phyloP scores from a whole-genome alignment of 35 echinoderm and acorn worm species.

The Apostichopus californicus region DNA sequence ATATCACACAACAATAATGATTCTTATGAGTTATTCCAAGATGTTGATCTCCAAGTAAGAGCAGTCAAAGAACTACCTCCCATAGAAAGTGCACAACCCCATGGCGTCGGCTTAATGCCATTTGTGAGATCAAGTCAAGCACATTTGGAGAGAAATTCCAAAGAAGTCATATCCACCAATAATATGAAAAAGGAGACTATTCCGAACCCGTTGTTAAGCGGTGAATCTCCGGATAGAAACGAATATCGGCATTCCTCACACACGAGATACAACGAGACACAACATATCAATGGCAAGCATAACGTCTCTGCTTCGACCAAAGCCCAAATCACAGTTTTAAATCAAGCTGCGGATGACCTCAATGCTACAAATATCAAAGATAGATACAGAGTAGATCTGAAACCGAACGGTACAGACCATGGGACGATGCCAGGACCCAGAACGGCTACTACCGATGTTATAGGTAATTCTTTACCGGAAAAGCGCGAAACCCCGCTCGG shows the following conservation, averaged over 20 bases:
- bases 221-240: background rate
- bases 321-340: constrained; percentile 1
- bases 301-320: constrained; percentile 18
- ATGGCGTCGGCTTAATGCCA: background rate
- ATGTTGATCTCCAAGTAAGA: background rate
- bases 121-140: background rate
- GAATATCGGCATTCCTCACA: constrained; percentile 28
- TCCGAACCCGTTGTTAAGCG: background rate
- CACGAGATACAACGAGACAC: constrained; percentile 6
- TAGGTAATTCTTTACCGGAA: background rate
- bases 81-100: background rate
- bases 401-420: constrained; percentile 26
- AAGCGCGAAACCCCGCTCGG: background rate
- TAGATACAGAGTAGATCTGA: background rate
- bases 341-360: constrained; percentile 3
- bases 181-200: background rate
- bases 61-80: background rate
- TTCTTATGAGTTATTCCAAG: background rate
- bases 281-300: background rate
- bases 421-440: background rate
- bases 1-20: constrained; percentile 1
- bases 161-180: background rate
- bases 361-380: constrained; percentile 34
- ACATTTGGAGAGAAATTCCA: background rate
- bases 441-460: background rate